Evolutionary conservation across 2,113 vertebrate species (phyloP).

Genomic region (Propithecus coquereli): DNA sequence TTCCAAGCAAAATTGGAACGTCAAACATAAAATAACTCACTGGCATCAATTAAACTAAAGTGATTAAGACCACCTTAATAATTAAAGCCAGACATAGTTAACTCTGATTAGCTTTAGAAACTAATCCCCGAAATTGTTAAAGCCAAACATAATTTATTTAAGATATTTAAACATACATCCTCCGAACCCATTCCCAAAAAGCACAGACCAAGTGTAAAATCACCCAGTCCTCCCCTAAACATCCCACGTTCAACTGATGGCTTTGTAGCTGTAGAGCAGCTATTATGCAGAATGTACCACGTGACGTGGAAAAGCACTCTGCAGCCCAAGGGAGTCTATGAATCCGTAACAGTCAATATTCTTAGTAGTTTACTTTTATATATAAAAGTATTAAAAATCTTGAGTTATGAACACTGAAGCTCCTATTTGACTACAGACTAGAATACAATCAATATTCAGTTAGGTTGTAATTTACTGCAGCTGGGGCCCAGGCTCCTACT

Average conservation of each 20-base stretch:
- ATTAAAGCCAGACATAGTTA: constrained; percentile 24
- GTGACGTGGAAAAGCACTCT: neutral
- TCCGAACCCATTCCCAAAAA: constrained; percentile 25
- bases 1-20: neutral
- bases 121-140: neutral
- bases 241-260: neutral
- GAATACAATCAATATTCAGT: constrained; percentile 48
- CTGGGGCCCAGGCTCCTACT: neutral
- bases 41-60: constrained; percentile 34
- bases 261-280: neutral
- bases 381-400: constrained; percentile 33
- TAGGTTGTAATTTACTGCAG: constrained; percentile 54
- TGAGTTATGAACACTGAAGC: constrained; percentile 29
- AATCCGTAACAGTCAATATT: neutral
- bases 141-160: constrained; percentile 7
- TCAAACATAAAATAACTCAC: constrained; percentile 38
- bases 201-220: neutral
- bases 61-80: neutral
- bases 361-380: constrained; percentile 13
- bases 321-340: neutral
- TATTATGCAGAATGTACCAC: neutral
- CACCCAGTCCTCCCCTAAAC: neutral
- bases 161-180: neutral
- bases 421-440: constrained; percentile 39
- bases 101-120: constrained; percentile 35